These are phyloP conservation scores for Mylabris phalerata DNA, from an alignment of 1,140 invertebrate genomes.

Conservation along the genomic window DNA sequence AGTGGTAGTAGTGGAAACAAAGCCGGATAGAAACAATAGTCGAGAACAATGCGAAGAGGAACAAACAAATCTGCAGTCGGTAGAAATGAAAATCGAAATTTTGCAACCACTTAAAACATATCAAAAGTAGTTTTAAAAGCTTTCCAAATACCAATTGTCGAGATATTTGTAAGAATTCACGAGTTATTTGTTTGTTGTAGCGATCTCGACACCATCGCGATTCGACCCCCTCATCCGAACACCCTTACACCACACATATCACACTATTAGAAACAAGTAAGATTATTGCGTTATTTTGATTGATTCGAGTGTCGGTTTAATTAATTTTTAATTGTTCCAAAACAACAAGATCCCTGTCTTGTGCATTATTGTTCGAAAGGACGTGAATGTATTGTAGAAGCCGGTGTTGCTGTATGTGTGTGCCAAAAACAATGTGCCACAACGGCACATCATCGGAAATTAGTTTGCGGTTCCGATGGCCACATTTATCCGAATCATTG, in stretches of 20 bases:
- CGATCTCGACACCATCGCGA: slow-evolving; percentile 37
- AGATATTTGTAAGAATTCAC: not conserved
- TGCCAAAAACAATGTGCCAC: slow-evolving; percentile 52
- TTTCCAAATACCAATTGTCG: not conserved
- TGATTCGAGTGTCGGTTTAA: not conserved
- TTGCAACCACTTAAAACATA: not conserved
- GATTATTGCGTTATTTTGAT: slow-evolving; percentile 5
- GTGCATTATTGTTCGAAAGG: slow-evolving; percentile 62
- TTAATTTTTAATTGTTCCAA: not conserved
- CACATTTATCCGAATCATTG: slow-evolving; percentile 69
- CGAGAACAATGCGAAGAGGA: not conserved
- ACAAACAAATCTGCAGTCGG: not conserved
- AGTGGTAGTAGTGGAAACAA: no score
- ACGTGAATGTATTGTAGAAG: slow-evolving; percentile 54
- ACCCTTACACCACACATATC: slow-evolving; percentile 37
- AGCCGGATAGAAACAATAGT: not conserved
- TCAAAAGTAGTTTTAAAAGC: not conserved
- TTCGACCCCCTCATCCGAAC: slow-evolving; percentile 24
- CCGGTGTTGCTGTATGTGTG: slow-evolving; percentile 52
- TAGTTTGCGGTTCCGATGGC: slow-evolving; percentile 70
- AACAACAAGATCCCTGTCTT: slow-evolving; percentile 52
- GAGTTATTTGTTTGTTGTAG: slow-evolving; percentile 26
- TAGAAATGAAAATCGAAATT: not conserved
- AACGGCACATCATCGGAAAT: slow-evolving; percentile 46
- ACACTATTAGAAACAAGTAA: slow-evolving; percentile 39